Evolutionary conservation across 2,888 invertebrate species (phyloP).

Genomic region (Eudemis profundana): DNA sequence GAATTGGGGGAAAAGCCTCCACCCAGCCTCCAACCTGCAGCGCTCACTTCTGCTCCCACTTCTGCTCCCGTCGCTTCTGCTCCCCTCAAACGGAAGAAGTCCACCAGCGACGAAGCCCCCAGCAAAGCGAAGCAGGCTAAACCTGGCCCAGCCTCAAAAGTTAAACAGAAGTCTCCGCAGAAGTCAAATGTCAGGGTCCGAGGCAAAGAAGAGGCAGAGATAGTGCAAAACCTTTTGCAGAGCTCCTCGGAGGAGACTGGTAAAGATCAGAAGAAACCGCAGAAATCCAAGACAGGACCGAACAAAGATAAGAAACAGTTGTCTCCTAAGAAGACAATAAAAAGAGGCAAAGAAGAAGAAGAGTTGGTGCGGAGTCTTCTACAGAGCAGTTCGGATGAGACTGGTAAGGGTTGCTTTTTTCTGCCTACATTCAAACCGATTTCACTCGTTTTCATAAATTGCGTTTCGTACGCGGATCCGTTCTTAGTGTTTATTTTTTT

Average conservation of each 20-base stretch:
- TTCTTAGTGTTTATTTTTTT: too few species aligned
- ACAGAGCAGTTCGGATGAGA: background rate
- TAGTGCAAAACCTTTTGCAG: background rate
- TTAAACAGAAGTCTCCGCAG: background rate
- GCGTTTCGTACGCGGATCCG: too few species aligned
- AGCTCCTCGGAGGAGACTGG: background rate
- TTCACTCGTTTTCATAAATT: too few species aligned
- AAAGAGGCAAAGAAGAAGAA: background rate
- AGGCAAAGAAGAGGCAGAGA: background rate
- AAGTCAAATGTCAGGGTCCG: background rate
- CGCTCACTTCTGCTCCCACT: background rate
- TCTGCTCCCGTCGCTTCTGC: background rate
- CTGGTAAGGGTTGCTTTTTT: too few species aligned
- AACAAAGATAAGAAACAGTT: background rate
- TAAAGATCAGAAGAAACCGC: background rate
- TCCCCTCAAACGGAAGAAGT: conserved; percentile 13
- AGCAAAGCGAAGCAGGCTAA: background rate
- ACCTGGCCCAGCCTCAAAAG: background rate
- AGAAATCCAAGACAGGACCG: background rate
- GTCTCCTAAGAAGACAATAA: too few species aligned
- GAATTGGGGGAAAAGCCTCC: background rate
- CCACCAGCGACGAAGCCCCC: conserved; percentile 1
- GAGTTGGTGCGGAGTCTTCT: conserved; percentile 5
- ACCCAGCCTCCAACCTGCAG: background rate
- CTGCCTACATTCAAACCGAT: too few species aligned